These are phyloP conservation scores for Coenobita brevimanus DNA, from an alignment of 1,140 invertebrate genomes.

Conservation along the genomic window DNA sequence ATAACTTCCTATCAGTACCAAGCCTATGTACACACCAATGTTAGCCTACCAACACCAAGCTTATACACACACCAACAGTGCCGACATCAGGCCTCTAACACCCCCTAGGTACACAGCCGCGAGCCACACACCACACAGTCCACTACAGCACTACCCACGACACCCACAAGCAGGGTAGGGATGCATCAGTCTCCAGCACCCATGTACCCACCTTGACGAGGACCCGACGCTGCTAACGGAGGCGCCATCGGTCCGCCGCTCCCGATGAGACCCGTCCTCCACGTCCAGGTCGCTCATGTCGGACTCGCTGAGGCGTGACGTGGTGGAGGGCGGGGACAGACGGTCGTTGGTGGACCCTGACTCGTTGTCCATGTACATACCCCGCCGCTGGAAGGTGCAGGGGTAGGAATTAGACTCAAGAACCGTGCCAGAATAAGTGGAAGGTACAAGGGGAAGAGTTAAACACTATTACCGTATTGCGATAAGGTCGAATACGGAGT, in stretches of 20 bases:
- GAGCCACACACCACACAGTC: too few relatives aligned
- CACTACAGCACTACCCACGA: too few relatives aligned
- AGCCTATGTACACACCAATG: too few relatives aligned
- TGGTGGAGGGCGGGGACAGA: conserved; percentile 90
- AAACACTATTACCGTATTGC: neutral
- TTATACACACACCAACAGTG: too few relatives aligned
- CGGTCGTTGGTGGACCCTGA: conserved; percentile 80
- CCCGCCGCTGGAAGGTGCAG: conserved; percentile 67
- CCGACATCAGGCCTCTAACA: too few relatives aligned
- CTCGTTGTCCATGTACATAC: conserved; percentile 74
- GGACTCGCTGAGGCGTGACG: conserved; percentile 85
- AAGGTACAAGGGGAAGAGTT: neutral
- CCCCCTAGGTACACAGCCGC: too few relatives aligned
- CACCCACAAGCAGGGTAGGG: neutral
- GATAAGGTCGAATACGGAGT: neutral
- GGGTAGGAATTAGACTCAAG: too few relatives aligned
- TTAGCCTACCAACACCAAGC: too few relatives aligned
- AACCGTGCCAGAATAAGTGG: too few relatives aligned
- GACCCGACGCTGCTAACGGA: conserved; percentile 91
- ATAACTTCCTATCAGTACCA: too few relatives aligned
- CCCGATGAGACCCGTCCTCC: conserved; percentile 79
- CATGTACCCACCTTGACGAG: conserved; percentile 80
- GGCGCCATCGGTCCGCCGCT: conserved; percentile 82
- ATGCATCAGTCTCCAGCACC: neutral
- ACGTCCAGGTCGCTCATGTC: conserved; percentile 91